Percentiles rank a stretch among this genome's conserved stretches.
These are phyloP conservation scores for Callorhinus ursinus DNA, from an alignment of 2,113 vertebrate genomes.

Conservation along the genomic window DNA sequence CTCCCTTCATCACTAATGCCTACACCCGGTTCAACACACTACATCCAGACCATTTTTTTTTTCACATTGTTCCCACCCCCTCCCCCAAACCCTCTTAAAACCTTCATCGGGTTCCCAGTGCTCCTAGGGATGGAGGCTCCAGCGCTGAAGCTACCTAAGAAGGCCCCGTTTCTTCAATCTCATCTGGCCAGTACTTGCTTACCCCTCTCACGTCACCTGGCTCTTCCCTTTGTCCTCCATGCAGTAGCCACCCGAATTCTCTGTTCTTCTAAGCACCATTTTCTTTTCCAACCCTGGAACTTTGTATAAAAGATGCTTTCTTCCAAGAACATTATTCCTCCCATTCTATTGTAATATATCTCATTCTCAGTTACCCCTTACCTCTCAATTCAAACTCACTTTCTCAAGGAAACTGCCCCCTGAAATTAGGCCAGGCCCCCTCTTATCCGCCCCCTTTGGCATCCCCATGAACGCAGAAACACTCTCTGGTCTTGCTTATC, in stretches of 20 bases:
- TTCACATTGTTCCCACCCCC: background rate
- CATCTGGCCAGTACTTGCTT: background rate
- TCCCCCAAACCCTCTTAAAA: fast-evolving
- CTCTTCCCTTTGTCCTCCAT: background rate
- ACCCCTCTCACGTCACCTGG: background rate
- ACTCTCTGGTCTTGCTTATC: background rate
- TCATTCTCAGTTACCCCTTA: background rate
- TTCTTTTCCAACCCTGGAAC: background rate
- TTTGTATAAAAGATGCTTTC: background rate
- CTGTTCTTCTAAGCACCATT: background rate
- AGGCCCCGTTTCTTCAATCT: background rate
- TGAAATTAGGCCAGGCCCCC: background rate
- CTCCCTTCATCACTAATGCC: background rate
- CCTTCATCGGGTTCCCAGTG: background rate
- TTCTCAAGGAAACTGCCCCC: background rate
- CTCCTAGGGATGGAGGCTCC: background rate
- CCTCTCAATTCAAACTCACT: background rate
- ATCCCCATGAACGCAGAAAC: background rate
- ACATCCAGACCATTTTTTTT: background rate
- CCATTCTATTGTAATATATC: background rate
- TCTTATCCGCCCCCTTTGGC: background rate
- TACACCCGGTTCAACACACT: background rate
- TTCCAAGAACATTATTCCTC: background rate
- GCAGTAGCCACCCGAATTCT: background rate
- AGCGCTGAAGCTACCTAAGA: background rate